phyloP scores from a whole-genome alignment of 2,113 vertebrate genomes.

The Gymnocephalus cernua region DNA sequence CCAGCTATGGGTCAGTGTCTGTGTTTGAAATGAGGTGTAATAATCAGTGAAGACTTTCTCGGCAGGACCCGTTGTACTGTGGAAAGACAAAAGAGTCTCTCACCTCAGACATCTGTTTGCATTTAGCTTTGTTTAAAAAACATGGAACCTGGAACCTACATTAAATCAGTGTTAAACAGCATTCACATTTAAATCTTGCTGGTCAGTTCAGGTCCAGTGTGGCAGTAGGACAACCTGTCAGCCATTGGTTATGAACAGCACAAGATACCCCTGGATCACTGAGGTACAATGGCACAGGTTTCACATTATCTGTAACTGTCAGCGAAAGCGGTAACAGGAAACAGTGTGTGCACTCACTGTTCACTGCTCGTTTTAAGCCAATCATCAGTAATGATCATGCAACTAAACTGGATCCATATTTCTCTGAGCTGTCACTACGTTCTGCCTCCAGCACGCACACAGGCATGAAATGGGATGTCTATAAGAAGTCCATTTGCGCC shows the following conservation, averaged over 20 bases:
- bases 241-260: neutral
- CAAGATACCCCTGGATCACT: neutral
- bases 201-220: neutral
- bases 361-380: constrained; percentile 28
- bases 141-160: neutral
- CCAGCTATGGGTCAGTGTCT: constrained; percentile 31
- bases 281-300: neutral
- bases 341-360: neutral
- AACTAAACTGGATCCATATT: constrained; percentile 32
- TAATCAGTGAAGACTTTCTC: constrained; percentile 38
- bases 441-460: constrained; percentile 9
- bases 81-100: constrained; percentile 29
- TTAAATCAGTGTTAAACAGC: constrained; percentile 7
- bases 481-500: constrained; percentile 23
- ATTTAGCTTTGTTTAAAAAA: constrained; percentile 10
- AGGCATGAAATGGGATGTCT: constrained; percentile 39
- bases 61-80: constrained; percentile 8
- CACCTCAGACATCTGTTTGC: constrained; percentile 16
- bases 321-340: neutral
- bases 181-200: neutral
- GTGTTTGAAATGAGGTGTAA: constrained; percentile 53
- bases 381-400: constrained; percentile 38
- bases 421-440: neutral
- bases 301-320: constrained; percentile 6
- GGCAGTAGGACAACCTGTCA: neutral